Percentiles rank a stretch among this genome's conserved stretches.
Conservation (phyloP, 1,140 invertebrate genomes). For the Penaeus chinensis region DNA sequence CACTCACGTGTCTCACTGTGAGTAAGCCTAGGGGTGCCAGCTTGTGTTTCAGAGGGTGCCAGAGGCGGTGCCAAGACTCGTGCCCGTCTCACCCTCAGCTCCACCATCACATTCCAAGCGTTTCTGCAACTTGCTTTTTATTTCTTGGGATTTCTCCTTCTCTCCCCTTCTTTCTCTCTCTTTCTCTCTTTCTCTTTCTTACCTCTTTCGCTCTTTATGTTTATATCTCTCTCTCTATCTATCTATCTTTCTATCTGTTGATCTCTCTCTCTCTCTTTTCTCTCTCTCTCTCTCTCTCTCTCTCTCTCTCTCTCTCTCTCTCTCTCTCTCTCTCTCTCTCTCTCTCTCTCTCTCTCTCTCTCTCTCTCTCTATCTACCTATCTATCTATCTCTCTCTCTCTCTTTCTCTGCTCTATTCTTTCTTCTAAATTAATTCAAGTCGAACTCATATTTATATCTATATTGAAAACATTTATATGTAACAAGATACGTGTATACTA, state of each 20-base stretch:
- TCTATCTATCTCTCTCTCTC: background rate
- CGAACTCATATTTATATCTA: background rate
- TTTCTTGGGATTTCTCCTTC: background rate
- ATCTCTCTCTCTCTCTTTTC: background rate
- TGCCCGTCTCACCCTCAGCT: no score
- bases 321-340: background rate
- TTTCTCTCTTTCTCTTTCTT: conserved; percentile 20
- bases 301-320: background rate
- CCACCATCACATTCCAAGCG: no score
- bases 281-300: background rate
- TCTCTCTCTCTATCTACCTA: background rate
- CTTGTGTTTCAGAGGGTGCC: no score
- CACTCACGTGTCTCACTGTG: background rate
- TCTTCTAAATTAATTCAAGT: background rate
- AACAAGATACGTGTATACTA: no score
- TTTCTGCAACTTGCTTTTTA: no score
- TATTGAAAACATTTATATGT: no score
- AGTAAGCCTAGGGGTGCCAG: no score
- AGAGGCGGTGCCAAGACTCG: no score
- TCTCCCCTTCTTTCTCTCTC: conserved; percentile 7
- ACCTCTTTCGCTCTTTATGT: conserved; percentile 17
- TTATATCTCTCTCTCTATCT: background rate
- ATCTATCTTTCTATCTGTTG: background rate
- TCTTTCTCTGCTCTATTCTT: background rate
- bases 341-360: no score